These are phyloP conservation scores for Leptobrachium ailaonicum DNA, from an alignment of 2,113 vertebrate species.

Conservation along the genomic window DNA sequence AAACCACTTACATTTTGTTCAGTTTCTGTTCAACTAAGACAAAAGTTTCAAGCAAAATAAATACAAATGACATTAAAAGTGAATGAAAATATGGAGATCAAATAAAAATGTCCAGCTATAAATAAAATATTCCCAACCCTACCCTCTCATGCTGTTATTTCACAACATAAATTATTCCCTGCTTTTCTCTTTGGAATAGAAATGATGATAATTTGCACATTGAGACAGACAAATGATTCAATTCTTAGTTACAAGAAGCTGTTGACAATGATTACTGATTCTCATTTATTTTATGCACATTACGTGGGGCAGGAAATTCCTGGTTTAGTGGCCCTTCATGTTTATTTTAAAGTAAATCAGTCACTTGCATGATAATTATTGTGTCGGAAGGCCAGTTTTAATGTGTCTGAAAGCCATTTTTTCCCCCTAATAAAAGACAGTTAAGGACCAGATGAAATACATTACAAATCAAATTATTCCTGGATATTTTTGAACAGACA, in stretches of 20 bases:
- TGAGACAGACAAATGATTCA: conserved; percentile 85
- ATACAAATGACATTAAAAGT: background rate
- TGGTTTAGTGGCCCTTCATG: conserved; percentile 69
- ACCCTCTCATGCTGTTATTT: conserved; percentile 59
- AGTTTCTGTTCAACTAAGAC: background rate
- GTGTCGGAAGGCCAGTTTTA: conserved; percentile 61
- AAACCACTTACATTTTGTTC: background rate
- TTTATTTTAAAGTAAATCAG: conserved; percentile 69
- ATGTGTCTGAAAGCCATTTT: conserved; percentile 49
- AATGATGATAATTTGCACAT: conserved; percentile 74
- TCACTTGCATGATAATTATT: conserved; percentile 75
- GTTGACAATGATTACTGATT: conserved; percentile 81
- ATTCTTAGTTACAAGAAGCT: conserved; percentile 80
- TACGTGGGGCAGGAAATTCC: conserved; percentile 63
- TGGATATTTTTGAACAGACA: conserved; percentile 52
- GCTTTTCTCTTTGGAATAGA: conserved; percentile 60
- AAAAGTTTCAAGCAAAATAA: background rate
- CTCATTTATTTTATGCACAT: conserved; percentile 74
- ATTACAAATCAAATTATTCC: conserved; percentile 58
- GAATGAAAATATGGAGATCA: background rate
- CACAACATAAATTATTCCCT: conserved; percentile 62
- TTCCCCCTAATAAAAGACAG: conserved; percentile 64
- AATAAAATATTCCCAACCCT: conserved; percentile 55
- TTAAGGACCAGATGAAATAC: conserved; percentile 64
- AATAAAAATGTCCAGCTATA: conserved; percentile 31